Evolutionary conservation across 2,888 invertebrate species (phyloP).

Genomic region (Ophioninae sp.): DNA sequence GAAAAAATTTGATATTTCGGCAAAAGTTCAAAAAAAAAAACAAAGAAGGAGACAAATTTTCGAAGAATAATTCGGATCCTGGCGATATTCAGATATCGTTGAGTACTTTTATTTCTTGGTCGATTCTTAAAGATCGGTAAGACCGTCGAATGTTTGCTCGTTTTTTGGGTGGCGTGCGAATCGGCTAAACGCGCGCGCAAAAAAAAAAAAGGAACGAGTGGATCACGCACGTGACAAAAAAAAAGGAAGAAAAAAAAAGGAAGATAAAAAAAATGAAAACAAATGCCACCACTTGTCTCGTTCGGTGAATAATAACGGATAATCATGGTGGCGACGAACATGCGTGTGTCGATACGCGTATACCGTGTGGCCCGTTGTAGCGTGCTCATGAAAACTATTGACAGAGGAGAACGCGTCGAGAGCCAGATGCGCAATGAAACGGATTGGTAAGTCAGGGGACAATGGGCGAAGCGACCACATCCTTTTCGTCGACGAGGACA

Average conservation of each 20-base stretch:
- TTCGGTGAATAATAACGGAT: conserved; percentile 24
- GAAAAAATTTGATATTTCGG: no score
- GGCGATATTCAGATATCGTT: no score
- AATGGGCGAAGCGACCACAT: conserved; percentile 69
- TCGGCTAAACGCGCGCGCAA: conserved; percentile 29
- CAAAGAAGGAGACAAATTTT: no score
- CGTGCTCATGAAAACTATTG: conserved; percentile 53
- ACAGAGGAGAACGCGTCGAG: conserved; percentile 57
- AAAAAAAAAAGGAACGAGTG: conserved; percentile 7
- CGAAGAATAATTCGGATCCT: no score
- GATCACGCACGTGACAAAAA: conserved; percentile 29
- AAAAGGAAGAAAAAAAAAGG: no score
- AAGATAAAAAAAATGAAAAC: no score
- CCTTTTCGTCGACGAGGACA: conserved; percentile 65
- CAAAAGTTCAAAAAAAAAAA: no score
- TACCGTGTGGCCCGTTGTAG: conserved; percentile 30
- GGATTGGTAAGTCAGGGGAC: conserved; percentile 63
- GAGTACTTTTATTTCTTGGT: no score
- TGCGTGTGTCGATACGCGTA: background rate
- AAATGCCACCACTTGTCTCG: conserved; percentile 28
- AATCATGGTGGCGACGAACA: background rate
- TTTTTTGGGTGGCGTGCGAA: conserved; percentile 28
- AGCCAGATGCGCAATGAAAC: conserved; percentile 67
- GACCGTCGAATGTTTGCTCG: no score
- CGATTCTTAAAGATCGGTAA: no score